Conservation (phyloP, 2,888 invertebrate genomes). For the Hetaerina titia region DNA sequence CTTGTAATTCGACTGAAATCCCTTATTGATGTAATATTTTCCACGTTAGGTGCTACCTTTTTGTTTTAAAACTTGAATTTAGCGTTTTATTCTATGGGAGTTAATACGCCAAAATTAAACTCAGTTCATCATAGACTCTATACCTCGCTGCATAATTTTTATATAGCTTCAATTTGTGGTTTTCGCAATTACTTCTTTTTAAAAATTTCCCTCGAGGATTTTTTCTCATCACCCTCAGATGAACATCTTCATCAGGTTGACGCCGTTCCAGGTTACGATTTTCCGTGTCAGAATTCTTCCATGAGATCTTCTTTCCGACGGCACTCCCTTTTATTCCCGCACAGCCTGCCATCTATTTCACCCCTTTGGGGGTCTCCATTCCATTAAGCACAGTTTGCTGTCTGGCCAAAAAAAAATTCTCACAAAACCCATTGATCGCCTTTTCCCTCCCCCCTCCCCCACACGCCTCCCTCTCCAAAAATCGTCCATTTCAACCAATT, state of each 20-base stretch:
- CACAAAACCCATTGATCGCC: constrained; percentile 8
- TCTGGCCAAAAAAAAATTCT: constrained; percentile 37
- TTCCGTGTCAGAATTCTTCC: neutral
- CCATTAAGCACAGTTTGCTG: constrained; percentile 56
- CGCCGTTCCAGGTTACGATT: neutral
- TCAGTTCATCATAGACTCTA: too few species aligned
- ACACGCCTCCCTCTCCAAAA: neutral
- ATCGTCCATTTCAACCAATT: neutral
- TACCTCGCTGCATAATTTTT: too few species aligned
- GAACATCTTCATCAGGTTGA: neutral
- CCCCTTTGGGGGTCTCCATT: neutral
- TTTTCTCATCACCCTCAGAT: neutral
- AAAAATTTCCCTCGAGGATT: neutral
- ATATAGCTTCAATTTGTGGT: neutral
- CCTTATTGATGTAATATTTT: too few species aligned
- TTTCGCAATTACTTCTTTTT: neutral
- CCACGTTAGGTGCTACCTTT: too few species aligned
- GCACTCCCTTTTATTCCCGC: neutral
- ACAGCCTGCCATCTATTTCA: neutral
- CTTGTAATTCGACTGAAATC: too few species aligned
- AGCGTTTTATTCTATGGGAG: too few species aligned
- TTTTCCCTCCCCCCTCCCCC: neutral
- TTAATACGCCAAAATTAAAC: too few species aligned
- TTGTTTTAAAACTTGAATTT: too few species aligned
- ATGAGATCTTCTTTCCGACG: neutral